Evolutionary conservation across 2,888 invertebrate genomes (phyloP), one percentile per base, ranked within the genome.

Genomic region (Lymantria monacha): DNA sequence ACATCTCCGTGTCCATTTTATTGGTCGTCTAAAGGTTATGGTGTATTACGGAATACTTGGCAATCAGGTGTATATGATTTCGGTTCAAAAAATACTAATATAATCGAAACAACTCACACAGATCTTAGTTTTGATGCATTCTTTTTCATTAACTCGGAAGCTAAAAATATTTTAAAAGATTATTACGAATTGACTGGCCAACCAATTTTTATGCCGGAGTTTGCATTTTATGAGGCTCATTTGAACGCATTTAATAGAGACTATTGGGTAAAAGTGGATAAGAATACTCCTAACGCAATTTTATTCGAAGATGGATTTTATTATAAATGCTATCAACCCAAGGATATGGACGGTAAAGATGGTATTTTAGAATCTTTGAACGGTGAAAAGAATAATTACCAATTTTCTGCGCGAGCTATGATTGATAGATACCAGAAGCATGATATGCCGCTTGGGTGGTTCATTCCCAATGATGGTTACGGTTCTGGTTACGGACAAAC

Each of bases 331-430:
- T 88, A 79, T 60, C 70, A 86, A 55, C 89, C 88, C 3, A 69
- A 79, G 46, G 74, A 88, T 33, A 69, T 88, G 48, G 72, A 71
- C 9, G 73, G 77, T 46, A 83, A 81, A 58, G 66, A 61, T 11
- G 90, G 90, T 8, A 76, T 87, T 60, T 66, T 89, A 41, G 89
- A 90, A 63, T 91, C 90, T 0, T 69, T 91, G 14, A 91, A 91
- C 53, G 90, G 90, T 12, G 89, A 90, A 66, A 83, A 85, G 13
- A 63, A 85, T 46, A 91, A 90, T 54, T 90, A 90, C 52, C 88
- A 89, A 61, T 91, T 91, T 69, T 91, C 90, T 15, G 90, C 90
- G 1, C 76, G 90, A 59, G 90, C 83, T 7, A 91, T 90, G 90
- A 72, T 91, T 41, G 89, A 86, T 52, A 78, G 89, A 61, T 91